Evolutionary conservation across 53 echinoderm and acorn worm species (phyloP).

Genomic region (Paelopatides confundens): DNA sequence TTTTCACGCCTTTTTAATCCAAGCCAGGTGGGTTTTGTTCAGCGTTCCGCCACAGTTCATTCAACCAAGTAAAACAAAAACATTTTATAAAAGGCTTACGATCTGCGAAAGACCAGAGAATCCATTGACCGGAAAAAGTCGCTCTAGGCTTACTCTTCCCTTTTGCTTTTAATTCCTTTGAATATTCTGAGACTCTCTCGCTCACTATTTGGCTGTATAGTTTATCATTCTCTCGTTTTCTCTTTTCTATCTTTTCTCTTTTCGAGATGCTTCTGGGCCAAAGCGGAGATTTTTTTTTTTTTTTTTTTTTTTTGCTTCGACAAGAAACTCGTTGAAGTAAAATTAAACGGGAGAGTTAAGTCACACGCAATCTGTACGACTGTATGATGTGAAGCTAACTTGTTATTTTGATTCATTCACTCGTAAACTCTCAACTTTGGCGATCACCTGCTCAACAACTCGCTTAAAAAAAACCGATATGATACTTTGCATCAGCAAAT

Average conservation of each 20-base stretch:
- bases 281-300: slow-evolving; percentile 24
- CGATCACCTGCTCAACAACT: slow-evolving; percentile 26
- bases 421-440: slow-evolving; percentile 2
- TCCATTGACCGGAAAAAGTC: slow-evolving; percentile 36
- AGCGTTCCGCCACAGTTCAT: slow-evolving; percentile 44
- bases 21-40: slow-evolving; percentile 47
- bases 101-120: slow-evolving; percentile 3
- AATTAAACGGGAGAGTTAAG: slow-evolving; percentile 10
- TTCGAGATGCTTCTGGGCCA: slow-evolving; percentile 25
- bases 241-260: not conserved
- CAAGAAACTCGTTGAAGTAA: not conserved
- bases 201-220: not conserved
- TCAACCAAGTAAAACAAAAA: slow-evolving; percentile 39
- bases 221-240: not conserved
- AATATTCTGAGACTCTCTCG: not conserved
- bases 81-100: slow-evolving; percentile 22
- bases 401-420: slow-evolving; percentile 32
- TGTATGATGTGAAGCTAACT: slow-evolving; percentile 16
- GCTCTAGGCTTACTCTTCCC: slow-evolving; percentile 5
- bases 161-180: not conserved
- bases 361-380: slow-evolving; percentile 34
- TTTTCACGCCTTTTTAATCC: slow-evolving; percentile 47
- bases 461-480: not conserved
- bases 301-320: not conserved
- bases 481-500: slow-evolving; percentile 6